Percentiles rank a stretch among this genome's conserved stretches.
Evolutionary conservation across 1,140 invertebrate genomes (phyloP).

Genomic region (Conus ventricosus): DNA sequence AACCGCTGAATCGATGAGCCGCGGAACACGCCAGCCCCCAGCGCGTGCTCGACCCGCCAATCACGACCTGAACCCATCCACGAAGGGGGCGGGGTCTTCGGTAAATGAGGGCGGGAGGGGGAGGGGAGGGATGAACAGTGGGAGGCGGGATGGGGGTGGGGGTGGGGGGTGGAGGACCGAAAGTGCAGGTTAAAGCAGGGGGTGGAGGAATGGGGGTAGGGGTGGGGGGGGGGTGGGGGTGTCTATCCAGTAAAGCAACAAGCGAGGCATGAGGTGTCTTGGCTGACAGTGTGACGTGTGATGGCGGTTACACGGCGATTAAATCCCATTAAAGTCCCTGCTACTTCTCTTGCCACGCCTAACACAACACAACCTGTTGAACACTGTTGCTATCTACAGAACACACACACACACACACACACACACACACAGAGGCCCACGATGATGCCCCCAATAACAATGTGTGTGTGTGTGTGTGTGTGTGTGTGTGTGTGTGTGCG

Average conservation of each 20-base stretch:
- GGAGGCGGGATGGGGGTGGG: neutral
- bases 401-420: too few species aligned
- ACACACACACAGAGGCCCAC: too few species aligned
- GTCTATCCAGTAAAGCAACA: neutral
- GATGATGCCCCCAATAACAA: neutral
- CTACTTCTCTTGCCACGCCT: neutral
- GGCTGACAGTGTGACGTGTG: neutral
- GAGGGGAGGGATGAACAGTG: neutral
- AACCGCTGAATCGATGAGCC: neutral
- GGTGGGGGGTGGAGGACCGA: neutral
- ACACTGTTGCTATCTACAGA: too few species aligned
- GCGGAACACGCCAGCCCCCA: neutral
- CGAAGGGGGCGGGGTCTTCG: neutral
- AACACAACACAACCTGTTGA: too few species aligned
- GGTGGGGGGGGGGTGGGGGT: neutral
- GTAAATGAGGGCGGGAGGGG: neutral
- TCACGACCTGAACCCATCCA: neutral
- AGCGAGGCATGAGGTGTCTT: neutral
- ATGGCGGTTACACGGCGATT: neutral
- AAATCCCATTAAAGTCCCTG: neutral
- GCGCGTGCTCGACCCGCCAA: neutral
- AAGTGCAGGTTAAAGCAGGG: neutral
- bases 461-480: slow-evolving; percentile 3
- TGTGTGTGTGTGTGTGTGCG: too few species aligned
- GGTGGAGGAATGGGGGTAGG: neutral